Base-by-base conservation (phyloP, 2,113 vertebrate species). In the Uria aalge region DNA sequence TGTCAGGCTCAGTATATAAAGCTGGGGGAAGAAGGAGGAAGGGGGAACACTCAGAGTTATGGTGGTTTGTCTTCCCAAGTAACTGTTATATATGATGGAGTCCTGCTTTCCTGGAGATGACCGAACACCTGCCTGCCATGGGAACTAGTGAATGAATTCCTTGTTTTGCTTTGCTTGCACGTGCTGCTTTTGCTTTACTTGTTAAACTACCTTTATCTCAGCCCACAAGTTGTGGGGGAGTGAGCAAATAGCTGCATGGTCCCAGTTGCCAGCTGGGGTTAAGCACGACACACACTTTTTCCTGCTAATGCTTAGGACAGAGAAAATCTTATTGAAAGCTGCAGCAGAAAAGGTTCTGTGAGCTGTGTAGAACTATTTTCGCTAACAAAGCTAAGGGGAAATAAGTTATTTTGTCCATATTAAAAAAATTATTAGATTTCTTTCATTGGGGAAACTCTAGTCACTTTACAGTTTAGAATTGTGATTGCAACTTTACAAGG, bases 241-340 rank as follows among this genome's bases (percentile, higher is more conserved):
- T 9, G 62, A 63, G 18, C 2, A 5, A 64, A 27, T 12, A 8
- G 38, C 26, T 41, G 38, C 18, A 29, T 41, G 62, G 62, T 41
- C 27, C 38, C 12, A 64, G 27, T 21, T 41, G 38, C 62, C 13
- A 6, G 38, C 38, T 30, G 38, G 18, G 38, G 62, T 41, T 41
- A 64, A 63, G 41, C 62, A 6, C 6, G 20, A 30, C 38, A 50
- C 0, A 0, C 15, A 2, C 15, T 40, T 83, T 55, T 77, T 47
- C 50, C 45, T 78, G 27, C 11, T 85, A 74, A 30, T 60, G 23
- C 57, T 78, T 82, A 71, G 47, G 16, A 36, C 19, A 53, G 18
- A 60, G 15, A 29, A 81, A 87, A 62, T 48, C 34, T 48, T 47
- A 55, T 0, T 1, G 50, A 73, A 83, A 71, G 9, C 4, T 10